Percentiles rank a stretch among this genome's conserved stretches.
phyloP scores from a whole-genome alignment of 2,888 invertebrate species.

The Apamea sordens region DNA sequence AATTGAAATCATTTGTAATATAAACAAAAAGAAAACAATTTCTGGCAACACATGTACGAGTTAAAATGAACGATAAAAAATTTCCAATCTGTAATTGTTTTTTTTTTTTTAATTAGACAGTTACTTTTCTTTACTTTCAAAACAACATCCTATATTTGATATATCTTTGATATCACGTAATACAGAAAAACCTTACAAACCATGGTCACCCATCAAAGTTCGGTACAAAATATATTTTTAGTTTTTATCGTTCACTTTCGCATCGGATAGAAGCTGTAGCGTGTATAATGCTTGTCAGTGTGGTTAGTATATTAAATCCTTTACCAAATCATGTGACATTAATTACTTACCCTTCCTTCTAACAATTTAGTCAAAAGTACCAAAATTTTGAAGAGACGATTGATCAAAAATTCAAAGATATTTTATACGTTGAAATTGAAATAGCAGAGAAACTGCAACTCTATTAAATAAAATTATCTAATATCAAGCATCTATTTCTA shows the following conservation, averaged over 20 bases:
- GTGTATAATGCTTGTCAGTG: constrained; percentile 62
- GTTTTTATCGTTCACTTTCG: constrained; percentile 44
- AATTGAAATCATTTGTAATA: background rate
- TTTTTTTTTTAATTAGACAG: background rate
- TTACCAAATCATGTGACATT: constrained; percentile 30
- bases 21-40: constrained; percentile 19
- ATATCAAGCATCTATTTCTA: background rate
- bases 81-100: accelerated
- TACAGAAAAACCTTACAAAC: background rate
- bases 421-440: background rate
- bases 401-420: background rate
- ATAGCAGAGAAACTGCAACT: background rate
- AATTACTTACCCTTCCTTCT: constrained; percentile 49
- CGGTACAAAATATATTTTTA: constrained; percentile 7
- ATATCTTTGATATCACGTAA: background rate
- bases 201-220: constrained; percentile 39
- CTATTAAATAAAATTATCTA: background rate
- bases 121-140: background rate
- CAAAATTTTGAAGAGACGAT: constrained; percentile 25
- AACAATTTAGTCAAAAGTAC: constrained; percentile 18
- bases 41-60: constrained; percentile 35
- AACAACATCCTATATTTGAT: background rate
- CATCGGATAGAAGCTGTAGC: constrained; percentile 50
- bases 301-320: constrained; percentile 35
- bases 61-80: constrained; percentile 32